These are phyloP conservation scores for Danio aesculapii DNA, from an alignment of 2,797 vertebrate genomes.

Conservation along the genomic window DNA sequence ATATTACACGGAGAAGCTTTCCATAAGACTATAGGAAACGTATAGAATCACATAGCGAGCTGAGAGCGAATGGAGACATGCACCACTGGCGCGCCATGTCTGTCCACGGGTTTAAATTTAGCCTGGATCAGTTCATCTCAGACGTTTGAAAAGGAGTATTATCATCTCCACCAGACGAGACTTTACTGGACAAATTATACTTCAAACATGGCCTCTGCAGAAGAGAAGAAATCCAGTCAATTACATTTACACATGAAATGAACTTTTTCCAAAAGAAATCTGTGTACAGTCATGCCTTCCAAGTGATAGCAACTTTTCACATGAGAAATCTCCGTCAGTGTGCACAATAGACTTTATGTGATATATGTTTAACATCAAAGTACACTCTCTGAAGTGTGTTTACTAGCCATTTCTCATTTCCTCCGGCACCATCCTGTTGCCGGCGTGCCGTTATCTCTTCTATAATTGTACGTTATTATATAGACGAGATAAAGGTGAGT, in stretches of 20 bases:
- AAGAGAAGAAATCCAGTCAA: constrained; percentile 15
- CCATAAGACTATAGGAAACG: constrained; percentile 25
- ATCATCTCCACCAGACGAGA: constrained; percentile 60
- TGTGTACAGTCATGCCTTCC: background rate
- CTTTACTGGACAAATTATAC: constrained; percentile 36
- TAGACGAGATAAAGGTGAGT: constrained; percentile 69
- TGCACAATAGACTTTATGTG: constrained; percentile 50
- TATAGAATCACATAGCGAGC: constrained; percentile 60
- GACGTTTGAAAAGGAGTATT: constrained; percentile 53
- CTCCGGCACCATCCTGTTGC: constrained; percentile 62
- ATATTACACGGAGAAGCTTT: constrained; percentile 54
- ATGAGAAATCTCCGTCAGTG: background rate
- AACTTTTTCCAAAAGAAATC: constrained; percentile 23
- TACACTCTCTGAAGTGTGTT: constrained; percentile 64
- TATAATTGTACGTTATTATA: constrained; percentile 76
- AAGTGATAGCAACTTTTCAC: constrained; percentile 18
- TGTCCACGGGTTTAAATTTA: constrained; percentile 84
- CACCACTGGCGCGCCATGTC: constrained; percentile 74
- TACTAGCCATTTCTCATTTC: constrained; percentile 72
- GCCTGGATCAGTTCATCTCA: constrained; percentile 66
- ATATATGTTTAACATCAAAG: constrained; percentile 67
- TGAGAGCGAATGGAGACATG: constrained; percentile 69
- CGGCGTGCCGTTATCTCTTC: constrained; percentile 65
- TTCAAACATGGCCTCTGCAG: constrained; percentile 21
- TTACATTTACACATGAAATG: constrained; percentile 15